Conservation (phyloP, 2,797 vertebrate species). For the Hydrophis major region DNA sequence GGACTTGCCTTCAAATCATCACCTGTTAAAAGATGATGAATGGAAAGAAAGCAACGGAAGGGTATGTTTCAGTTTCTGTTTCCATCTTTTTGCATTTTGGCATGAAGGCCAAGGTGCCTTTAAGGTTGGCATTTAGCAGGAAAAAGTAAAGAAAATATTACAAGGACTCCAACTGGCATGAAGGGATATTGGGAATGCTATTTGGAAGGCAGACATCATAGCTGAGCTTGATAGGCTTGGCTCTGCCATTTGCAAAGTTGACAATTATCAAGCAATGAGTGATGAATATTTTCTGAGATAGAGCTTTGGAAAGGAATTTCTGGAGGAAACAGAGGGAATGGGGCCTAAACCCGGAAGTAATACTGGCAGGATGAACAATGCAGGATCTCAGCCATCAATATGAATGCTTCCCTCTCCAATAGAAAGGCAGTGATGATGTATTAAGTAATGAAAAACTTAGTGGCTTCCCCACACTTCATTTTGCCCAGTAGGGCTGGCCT, state of each 20-base stretch:
- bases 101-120: background rate
- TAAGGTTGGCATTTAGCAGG: background rate
- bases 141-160: background rate
- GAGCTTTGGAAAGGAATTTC: background rate
- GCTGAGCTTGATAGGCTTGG: background rate
- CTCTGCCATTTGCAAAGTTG: background rate
- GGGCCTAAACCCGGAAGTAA: background rate
- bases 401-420: background rate
- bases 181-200: background rate
- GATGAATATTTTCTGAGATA: background rate
- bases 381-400: background rate
- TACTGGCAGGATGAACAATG: background rate
- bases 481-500: background rate
- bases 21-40: constrained; percentile 3
- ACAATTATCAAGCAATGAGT: background rate
- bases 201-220: background rate
- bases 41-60: constrained; percentile 39
- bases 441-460: background rate
- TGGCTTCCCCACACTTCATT: background rate
- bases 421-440: background rate
- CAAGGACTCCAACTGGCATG: background rate
- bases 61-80: constrained; percentile 45
- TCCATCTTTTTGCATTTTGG: background rate
- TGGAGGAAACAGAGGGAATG: background rate
- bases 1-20: rapidly evolving